phyloP scores from a whole-genome alignment of 2,113 vertebrate genomes.

The Choloepus hoffmanni region DNA sequence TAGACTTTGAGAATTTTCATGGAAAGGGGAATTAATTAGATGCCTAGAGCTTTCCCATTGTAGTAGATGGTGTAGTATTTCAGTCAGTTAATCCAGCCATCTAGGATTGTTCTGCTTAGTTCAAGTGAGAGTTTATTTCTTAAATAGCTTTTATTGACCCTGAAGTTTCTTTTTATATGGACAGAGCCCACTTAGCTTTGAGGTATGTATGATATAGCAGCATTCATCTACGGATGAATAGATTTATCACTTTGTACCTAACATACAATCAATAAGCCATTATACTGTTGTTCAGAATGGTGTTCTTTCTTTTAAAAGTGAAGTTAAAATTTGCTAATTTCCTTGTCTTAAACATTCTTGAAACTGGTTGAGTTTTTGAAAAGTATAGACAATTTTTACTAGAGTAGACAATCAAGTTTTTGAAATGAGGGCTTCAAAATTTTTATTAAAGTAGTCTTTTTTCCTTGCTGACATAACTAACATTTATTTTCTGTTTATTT shows the following conservation, averaged over 20 bases:
- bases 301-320: constrained; percentile 59
- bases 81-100: not conserved
- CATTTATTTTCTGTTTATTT: constrained; percentile 88
- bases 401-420: constrained; percentile 64
- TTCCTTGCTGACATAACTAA: constrained; percentile 82
- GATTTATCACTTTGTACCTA: constrained; percentile 54
- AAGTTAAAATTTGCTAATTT: constrained; percentile 54
- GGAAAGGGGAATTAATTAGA: constrained; percentile 5
- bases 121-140: constrained; percentile 8
- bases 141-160: constrained; percentile 52
- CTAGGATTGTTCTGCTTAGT: constrained; percentile 1
- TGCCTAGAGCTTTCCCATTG: constrained; percentile 19
- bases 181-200: not conserved
- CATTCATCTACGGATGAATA: constrained; percentile 12
- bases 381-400: constrained; percentile 58
- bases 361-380: constrained; percentile 39
- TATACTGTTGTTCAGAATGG: constrained; percentile 48
- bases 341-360: constrained; percentile 58
- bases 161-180: constrained; percentile 41
- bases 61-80: not conserved
- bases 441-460: constrained; percentile 76
- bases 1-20: constrained; percentile 39
- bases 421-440: constrained; percentile 51
- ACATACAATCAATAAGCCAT: constrained; percentile 16
- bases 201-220: not conserved